These are phyloP conservation scores for Hoplostethus atlanticus DNA, from an alignment of 2,797 vertebrate species.

Conservation along the genomic window DNA sequence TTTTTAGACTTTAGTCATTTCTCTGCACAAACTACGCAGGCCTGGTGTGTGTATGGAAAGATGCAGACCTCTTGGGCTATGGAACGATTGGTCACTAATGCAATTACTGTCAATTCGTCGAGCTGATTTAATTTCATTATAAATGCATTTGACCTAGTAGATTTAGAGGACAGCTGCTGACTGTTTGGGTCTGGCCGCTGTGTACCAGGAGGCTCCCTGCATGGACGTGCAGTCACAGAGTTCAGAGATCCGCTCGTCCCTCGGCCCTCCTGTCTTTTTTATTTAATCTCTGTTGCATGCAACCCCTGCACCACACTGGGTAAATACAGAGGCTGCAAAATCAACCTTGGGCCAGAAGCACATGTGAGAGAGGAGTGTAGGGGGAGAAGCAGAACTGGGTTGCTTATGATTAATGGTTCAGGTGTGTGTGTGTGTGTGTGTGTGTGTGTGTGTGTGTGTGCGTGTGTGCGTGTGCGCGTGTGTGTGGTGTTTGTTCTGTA, in stretches of 20 bases:
- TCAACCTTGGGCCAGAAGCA: conserved; percentile 58
- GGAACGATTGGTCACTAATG: conserved; percentile 27
- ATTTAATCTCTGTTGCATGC: conserved; percentile 60
- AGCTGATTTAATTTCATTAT: conserved; percentile 28
- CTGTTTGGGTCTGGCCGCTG: background rate
- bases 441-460: conserved; percentile 1
- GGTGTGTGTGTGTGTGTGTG: conserved; percentile 30
- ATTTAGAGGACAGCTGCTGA: conserved; percentile 20
- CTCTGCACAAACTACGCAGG: background rate
- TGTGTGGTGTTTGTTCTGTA: conserved; percentile 6
- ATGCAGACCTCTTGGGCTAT: conserved; percentile 20
- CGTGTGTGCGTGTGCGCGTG: conserved; percentile 9
- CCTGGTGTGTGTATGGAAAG: conserved; percentile 12
- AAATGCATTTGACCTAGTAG: conserved; percentile 29
- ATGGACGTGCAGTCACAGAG: background rate
- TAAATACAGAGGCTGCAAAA: conserved; percentile 73
- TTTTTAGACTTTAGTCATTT: background rate
- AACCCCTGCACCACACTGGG: conserved; percentile 57
- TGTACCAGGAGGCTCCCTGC: conserved; percentile 17
- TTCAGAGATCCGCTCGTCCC: conserved; percentile 26
- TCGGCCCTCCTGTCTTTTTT: conserved; percentile 42
- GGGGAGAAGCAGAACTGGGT: conserved; percentile 69
- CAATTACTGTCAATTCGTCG: conserved; percentile 34
- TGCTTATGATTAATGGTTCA: conserved; percentile 69
- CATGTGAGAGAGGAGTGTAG: conserved; percentile 47